Conservation (phyloP, 2,113 vertebrate species). For the Ploceus nigricollis region DNA sequence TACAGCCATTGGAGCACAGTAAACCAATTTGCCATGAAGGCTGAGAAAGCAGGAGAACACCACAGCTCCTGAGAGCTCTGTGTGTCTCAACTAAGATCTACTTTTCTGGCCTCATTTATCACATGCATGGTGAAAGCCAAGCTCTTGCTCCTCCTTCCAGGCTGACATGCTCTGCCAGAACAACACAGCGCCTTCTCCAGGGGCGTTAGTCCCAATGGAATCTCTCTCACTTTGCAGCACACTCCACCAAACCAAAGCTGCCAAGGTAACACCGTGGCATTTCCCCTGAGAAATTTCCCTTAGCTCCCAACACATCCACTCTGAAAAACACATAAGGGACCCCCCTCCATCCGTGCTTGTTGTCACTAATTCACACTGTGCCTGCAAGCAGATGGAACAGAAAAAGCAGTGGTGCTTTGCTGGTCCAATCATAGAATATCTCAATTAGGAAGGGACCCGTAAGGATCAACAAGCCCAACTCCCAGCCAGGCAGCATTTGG, state of each 20-base stretch:
- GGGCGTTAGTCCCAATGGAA: neutral
- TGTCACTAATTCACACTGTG: neutral
- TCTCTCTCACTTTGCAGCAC: neutral
- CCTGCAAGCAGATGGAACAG: neutral
- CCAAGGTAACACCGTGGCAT: neutral
- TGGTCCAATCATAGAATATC: neutral
- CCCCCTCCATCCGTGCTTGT: neutral
- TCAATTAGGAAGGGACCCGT: neutral
- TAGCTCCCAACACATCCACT: neutral
- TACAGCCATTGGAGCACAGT: neutral
- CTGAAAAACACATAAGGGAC: neutral
- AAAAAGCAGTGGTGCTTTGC: neutral
- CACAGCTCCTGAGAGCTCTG: too few species aligned
- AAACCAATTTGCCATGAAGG: neutral
- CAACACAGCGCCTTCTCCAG: neutral
- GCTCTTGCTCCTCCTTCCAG: neutral
- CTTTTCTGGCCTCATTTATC: neutral
- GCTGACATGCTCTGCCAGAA: neutral
- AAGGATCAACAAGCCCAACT: neutral
- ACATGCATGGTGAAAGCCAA: neutral
- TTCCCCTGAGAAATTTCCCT: neutral
- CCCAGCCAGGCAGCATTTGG: neutral
- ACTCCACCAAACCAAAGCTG: neutral
- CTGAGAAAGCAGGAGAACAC: neutral
- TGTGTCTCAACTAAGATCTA: neutral